Evolutionary conservation across 2,888 invertebrate genomes (phyloP).

Genomic region (Proisotoma minuta): DNA sequence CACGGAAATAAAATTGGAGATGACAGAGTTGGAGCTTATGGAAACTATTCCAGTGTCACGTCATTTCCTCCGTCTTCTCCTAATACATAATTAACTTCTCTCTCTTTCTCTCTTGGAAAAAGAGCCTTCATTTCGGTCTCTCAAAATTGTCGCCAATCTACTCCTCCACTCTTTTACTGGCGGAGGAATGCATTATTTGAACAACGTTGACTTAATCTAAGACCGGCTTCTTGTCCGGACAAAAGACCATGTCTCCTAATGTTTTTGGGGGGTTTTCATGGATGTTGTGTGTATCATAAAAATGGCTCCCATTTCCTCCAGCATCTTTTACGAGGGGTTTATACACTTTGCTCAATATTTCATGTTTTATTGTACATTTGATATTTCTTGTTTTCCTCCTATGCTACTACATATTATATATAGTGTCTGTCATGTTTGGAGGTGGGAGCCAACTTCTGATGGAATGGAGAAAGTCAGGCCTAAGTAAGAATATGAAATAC

Average conservation of each 20-base stretch:
- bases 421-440: too few relatives aligned
- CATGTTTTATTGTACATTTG: conserved; percentile 6
- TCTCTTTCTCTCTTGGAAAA: background rate
- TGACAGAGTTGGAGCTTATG: conserved; percentile 18
- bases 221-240: too few relatives aligned
- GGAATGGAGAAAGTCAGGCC: background rate
- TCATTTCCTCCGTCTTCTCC: conserved; percentile 19
- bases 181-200: too few relatives aligned
- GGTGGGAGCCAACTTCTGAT: background rate
- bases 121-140: background rate
- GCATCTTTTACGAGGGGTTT: too few relatives aligned
- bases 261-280: too few relatives aligned
- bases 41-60: conserved; percentile 5
- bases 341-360: background rate
- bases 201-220: too few relatives aligned
- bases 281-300: too few relatives aligned
- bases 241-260: too few relatives aligned
- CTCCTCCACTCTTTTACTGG: too few relatives aligned
- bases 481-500: conserved; percentile 3
- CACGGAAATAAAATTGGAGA: conserved; percentile 1
- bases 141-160: background rate
- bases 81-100: conserved; percentile 19
- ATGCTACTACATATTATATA: too few relatives aligned
- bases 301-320: too few relatives aligned
- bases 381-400: conserved; percentile 5